Evolutionary conservation across 2,113 vertebrate genomes (phyloP).

Genomic region (Ptilorrhoa leucosticta): DNA sequence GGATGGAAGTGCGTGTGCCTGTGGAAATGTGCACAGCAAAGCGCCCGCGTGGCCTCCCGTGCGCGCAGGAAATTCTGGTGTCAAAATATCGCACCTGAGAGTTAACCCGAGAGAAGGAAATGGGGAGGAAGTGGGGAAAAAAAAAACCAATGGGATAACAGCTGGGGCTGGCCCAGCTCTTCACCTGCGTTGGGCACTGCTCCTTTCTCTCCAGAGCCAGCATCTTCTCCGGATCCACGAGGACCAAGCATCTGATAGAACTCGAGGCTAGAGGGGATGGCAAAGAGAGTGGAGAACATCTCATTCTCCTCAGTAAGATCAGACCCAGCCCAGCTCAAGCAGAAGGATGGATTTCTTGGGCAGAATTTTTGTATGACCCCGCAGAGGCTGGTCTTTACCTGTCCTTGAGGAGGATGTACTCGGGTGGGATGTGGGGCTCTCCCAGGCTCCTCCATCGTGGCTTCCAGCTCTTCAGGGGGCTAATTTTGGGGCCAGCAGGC

Average conservation of each 20-base stretch:
- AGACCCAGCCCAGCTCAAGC: not conserved
- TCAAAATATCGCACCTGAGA: not conserved
- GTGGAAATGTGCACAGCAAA: no score
- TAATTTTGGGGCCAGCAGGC: constrained; percentile 58
- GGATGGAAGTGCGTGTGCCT: not conserved
- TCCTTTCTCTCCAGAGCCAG: constrained; percentile 45
- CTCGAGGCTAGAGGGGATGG: constrained; percentile 22
- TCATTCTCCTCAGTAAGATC: not conserved
- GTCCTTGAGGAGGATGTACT: constrained; percentile 71
- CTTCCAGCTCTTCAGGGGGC: constrained; percentile 71
- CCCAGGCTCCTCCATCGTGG: constrained; percentile 87
- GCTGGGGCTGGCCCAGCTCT: not conserved
- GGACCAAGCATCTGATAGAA: constrained; percentile 53
- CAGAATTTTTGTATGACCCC: not conserved
- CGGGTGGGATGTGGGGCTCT: constrained; percentile 70
- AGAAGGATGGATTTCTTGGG: not conserved
- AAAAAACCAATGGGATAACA: not conserved
- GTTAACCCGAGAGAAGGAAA: not conserved
- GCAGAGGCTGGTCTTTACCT: constrained; percentile 37
- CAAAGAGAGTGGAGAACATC: not conserved
- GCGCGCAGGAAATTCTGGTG: not conserved
- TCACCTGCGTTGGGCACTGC: constrained; percentile 40
- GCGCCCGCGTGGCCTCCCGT: not conserved
- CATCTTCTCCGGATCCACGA: constrained; percentile 70
- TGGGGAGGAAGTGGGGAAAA: not conserved